A percentile compares a stretch with the other conserved stretches of the same genome.
Evolutionary conservation across 2,797 vertebrate genomes (phyloP).

Genomic region (Cetoscarus ocellatus): DNA sequence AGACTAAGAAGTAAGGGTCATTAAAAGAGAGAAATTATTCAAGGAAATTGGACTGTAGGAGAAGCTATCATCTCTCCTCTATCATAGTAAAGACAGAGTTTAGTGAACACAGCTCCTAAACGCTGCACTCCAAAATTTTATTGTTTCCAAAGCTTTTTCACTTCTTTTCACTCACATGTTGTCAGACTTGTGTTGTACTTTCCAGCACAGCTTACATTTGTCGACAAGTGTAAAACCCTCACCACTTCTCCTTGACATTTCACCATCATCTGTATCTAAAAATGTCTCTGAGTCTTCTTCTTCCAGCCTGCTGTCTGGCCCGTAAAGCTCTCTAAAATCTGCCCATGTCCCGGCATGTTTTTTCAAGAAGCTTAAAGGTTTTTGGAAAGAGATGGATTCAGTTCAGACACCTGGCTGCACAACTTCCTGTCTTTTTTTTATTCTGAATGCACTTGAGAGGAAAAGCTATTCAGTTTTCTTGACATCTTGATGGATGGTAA

Average conservation of each 20-base stretch:
- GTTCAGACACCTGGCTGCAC: not conserved
- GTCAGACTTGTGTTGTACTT: slow-evolving; percentile 15
- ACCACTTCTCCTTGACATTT: slow-evolving; percentile 45
- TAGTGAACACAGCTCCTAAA: too few relatives aligned
- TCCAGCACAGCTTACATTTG: slow-evolving; percentile 9
- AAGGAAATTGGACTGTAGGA: too few relatives aligned
- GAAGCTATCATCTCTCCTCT: too few relatives aligned
- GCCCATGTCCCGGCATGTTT: not conserved
- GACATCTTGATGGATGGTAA: not conserved
- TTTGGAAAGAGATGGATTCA: not conserved
- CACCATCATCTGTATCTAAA: slow-evolving; percentile 43
- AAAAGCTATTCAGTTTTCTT: not conserved
- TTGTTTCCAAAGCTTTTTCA: too few relatives aligned
- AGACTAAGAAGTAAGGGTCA: too few relatives aligned
- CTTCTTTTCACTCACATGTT: not conserved
- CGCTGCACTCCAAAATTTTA: too few relatives aligned
- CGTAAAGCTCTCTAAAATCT: slow-evolving; percentile 13
- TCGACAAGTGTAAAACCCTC: slow-evolving; percentile 20
- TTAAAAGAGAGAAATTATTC: too few relatives aligned
- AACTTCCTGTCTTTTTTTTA: not conserved
- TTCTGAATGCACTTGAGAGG: not conserved
- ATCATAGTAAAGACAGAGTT: too few relatives aligned
- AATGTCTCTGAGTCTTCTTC: slow-evolving; percentile 20
- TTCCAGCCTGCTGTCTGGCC: not conserved
- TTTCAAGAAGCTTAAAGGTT: not conserved